phyloP scores from a whole-genome alignment of 2,797 vertebrate species.

The Discoglossus pictus region DNA sequence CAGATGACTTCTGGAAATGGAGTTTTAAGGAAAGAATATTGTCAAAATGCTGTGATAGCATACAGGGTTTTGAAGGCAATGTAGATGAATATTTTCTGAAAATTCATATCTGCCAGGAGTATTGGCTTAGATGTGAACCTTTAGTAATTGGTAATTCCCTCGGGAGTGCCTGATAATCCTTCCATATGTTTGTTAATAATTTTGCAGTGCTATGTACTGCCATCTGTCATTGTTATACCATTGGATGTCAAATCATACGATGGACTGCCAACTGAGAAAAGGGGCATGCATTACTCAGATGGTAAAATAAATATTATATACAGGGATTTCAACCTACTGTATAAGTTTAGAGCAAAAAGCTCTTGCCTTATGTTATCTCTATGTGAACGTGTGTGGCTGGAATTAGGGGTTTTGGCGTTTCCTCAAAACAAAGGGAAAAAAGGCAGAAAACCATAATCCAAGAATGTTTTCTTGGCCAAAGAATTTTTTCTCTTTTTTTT shows the following conservation, averaged over 20 bases:
- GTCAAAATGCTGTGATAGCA: neutral
- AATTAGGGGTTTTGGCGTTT: too few species aligned
- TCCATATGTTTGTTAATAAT: slow-evolving; percentile 6
- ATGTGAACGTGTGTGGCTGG: too few species aligned
- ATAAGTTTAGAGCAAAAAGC: too few species aligned
- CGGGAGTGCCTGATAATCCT: neutral
- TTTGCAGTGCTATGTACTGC: neutral
- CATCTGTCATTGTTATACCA: slow-evolving; percentile 2
- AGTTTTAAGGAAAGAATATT: neutral
- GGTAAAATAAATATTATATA: too few species aligned
- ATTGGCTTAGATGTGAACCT: neutral
- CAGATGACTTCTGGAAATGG: neutral
- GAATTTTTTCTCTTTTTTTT: too few species aligned
- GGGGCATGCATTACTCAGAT: too few species aligned
- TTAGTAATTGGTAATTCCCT: slow-evolving; percentile 1
- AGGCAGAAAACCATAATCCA: too few species aligned
- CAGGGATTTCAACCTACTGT: too few species aligned
- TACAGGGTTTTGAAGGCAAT: neutral
- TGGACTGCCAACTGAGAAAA: neutral
- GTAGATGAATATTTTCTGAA: neutral
- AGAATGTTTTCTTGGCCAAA: too few species aligned
- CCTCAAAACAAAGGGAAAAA: too few species aligned
- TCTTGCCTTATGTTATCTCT: too few species aligned
- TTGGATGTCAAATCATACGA: neutral
- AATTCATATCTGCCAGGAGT: neutral